Conservation (phyloP, 2,113 vertebrate species). For the Bungarus multicinctus region DNA sequence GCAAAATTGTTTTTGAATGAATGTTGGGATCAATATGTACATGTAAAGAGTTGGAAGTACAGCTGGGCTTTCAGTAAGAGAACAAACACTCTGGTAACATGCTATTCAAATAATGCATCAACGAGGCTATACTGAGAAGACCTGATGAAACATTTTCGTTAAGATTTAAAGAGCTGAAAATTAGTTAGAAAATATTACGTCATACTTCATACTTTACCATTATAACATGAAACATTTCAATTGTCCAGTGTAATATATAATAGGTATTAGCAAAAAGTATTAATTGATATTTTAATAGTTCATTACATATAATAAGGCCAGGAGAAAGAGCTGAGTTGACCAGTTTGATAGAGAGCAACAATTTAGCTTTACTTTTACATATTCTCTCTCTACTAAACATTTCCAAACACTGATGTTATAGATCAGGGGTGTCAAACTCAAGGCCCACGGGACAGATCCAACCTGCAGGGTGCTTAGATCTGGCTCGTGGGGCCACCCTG, state of each 20-base stretch:
- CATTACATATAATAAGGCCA: background rate
- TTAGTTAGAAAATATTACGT: background rate
- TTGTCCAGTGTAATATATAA: background rate
- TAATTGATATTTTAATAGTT: background rate
- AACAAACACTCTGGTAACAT: background rate
- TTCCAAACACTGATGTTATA: background rate
- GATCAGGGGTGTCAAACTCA: too few relatives aligned
- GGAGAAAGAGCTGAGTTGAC: background rate
- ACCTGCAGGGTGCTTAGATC: too few relatives aligned
- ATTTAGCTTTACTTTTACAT: background rate
- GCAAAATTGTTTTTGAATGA: background rate
- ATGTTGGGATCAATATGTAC: background rate
- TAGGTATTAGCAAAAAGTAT: background rate
- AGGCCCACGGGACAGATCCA: too few relatives aligned
- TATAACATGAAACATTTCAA: background rate
- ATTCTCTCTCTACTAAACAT: background rate
- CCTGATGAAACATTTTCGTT: constrained; percentile 40
- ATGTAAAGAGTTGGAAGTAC: background rate
- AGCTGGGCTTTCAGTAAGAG: background rate
- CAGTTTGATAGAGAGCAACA: background rate
- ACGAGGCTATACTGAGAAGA: background rate
- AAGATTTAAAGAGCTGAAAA: constrained; percentile 5
- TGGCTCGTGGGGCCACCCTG: too few relatives aligned
- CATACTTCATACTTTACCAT: constrained; percentile 5
- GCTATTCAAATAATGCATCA: background rate